Evolutionary conservation across 2,797 vertebrate genomes (phyloP).

Genomic region (Mareca penelope): DNA sequence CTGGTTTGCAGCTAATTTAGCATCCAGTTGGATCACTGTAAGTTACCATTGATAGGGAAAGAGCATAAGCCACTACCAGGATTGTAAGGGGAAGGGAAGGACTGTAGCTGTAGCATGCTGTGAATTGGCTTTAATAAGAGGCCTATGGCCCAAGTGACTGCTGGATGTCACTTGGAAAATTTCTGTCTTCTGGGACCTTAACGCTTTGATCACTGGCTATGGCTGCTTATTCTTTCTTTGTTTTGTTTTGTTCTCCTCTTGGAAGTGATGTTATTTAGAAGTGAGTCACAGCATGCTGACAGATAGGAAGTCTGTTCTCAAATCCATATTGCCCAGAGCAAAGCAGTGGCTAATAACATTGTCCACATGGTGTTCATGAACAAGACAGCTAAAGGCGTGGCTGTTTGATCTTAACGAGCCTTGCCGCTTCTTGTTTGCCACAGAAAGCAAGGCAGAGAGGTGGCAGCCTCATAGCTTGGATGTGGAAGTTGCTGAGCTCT

Average conservation of each 20-base stretch:
- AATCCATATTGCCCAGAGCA: not conserved
- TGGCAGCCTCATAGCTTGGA: not conserved
- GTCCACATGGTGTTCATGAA: not conserved
- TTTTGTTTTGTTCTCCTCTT: not conserved
- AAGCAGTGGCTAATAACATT: not conserved
- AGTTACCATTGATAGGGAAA: not conserved
- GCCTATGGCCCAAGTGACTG: fast-evolving
- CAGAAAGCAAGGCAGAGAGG: not conserved
- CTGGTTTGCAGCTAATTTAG: not conserved
- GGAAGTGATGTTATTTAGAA: not conserved
- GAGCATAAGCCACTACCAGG: too few relatives aligned
- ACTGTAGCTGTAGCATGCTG: not conserved
- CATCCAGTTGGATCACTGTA: not conserved
- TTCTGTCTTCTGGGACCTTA: not conserved
- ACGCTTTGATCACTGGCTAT: not conserved
- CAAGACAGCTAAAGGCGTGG: not conserved
- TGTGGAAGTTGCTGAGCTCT: not conserved
- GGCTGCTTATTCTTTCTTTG: not conserved
- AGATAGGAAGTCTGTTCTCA: not conserved
- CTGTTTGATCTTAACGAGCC: not conserved
- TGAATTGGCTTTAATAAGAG: not conserved
- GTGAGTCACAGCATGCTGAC: not conserved
- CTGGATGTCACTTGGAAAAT: not conserved
- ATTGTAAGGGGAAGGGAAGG: not conserved
- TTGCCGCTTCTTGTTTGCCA: not conserved